Evolutionary conservation across 2,888 invertebrate species (phyloP).

Genomic region (Pseudanteris insignis): DNA sequence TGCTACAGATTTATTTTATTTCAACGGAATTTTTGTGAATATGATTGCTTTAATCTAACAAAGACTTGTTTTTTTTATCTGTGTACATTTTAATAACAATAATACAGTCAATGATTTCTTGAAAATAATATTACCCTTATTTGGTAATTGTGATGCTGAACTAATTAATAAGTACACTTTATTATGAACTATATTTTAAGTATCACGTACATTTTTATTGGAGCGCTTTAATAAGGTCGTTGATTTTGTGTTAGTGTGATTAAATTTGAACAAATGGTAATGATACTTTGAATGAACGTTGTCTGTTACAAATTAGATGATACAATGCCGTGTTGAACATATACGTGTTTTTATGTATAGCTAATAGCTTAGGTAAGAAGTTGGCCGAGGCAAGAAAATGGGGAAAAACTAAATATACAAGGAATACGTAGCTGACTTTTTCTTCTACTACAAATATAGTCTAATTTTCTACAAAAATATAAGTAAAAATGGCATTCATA

Average conservation of each 20-base stretch:
- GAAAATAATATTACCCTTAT: too few relatives aligned
- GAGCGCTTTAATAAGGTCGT: background rate
- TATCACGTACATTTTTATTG: too few relatives aligned
- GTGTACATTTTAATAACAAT: too few relatives aligned
- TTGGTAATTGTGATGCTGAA: too few relatives aligned
- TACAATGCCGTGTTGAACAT: slow-evolving; percentile 38
- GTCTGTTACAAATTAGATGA: slow-evolving; percentile 29
- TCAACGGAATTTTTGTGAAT: too few relatives aligned
- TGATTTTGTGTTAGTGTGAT: slow-evolving; percentile 18
- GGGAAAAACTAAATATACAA: slow-evolving; percentile 21
- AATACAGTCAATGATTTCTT: too few relatives aligned
- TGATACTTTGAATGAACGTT: slow-evolving; percentile 17
- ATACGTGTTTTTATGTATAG: slow-evolving; percentile 45
- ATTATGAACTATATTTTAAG: too few relatives aligned
- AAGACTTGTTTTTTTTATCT: too few relatives aligned
- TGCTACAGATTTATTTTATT: too few relatives aligned
- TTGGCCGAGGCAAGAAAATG: slow-evolving; percentile 18
- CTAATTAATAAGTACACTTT: too few relatives aligned
- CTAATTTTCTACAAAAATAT: slow-evolving; percentile 47
- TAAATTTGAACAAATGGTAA: slow-evolving; percentile 8
- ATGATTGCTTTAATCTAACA: too few relatives aligned
- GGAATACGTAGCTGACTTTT: slow-evolving; percentile 36
- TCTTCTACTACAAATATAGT: slow-evolving; percentile 52
- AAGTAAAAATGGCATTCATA: slow-evolving; percentile 28
- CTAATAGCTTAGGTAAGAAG: slow-evolving; percentile 37